Evolutionary conservation across 2,797 vertebrate genomes (phyloP).

Genomic region (Dromococcyx pavoninus): DNA sequence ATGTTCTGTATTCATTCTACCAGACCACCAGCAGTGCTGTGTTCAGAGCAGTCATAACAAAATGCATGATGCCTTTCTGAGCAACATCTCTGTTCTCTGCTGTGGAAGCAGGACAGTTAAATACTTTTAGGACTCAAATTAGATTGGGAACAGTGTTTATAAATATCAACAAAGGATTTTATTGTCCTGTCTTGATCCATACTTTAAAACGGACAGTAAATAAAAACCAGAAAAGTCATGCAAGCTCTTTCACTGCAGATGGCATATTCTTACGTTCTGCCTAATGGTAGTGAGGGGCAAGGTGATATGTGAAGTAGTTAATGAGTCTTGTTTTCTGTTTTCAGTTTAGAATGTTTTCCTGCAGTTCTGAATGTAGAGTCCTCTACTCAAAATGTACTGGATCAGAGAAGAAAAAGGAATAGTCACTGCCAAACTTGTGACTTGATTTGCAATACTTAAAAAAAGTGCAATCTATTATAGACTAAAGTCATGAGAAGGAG

Average conservation of each 20-base stretch:
- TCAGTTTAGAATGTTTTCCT: not conserved
- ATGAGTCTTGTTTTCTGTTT: not conserved
- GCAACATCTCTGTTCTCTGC: not conserved
- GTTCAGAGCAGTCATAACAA: not conserved
- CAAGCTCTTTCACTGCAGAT: not conserved
- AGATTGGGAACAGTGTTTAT: slow-evolving; percentile 5
- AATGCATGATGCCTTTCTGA: not conserved
- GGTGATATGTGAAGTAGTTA: not conserved
- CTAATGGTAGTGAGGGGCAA: not conserved
- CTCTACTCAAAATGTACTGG: not conserved
- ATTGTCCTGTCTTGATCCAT: not conserved
- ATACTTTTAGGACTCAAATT: not conserved
- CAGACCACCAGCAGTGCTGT: slow-evolving; percentile 13
- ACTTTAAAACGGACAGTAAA: not conserved
- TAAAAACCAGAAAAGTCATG: not conserved
- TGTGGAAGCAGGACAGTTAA: slow-evolving; percentile 22
- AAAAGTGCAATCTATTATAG: not conserved
- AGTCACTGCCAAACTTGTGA: not conserved
- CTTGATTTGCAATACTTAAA: not conserved
- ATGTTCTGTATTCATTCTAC: slow-evolving; percentile 11
- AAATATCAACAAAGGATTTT: not conserved
- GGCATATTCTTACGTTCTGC: not conserved
- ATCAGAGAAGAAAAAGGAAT: not conserved
- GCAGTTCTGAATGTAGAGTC: not conserved
- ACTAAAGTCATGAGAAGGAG: not conserved